Base-by-base conservation (phyloP, 2,797 vertebrate genomes). In the Acanthurus leucopareius region DNA sequence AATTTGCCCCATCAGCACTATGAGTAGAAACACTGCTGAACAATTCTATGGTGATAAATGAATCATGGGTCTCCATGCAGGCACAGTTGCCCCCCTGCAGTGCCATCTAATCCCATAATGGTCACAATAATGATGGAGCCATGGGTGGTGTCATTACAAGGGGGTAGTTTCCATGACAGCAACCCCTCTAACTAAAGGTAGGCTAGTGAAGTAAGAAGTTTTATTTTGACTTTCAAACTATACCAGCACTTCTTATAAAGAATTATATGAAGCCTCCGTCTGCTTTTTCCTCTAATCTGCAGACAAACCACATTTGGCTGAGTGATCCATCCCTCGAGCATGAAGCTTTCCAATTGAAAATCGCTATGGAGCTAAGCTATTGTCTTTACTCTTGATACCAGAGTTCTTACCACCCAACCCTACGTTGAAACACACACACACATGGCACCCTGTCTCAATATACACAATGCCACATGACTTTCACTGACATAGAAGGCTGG, bases 71-170 rank as follows among this genome's bases (percentile, higher is more conserved):
- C 76, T 83, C 75, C 19, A 45, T 78, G 73, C 73, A 64, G 17
- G 38, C 53, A 57, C 68, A 77, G 57, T 74, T 19, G 2, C 69
- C 80, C 89, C 90, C 84, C 80, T 17, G 64, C 32, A 86, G 82
- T 72, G 79, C 81, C 59, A 80, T 93, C 80, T 91, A 92, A 93
- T 91, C 83, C 87, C 80, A 73, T 87, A 91, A 93, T 92, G 82
- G 86, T 90, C 77, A 66, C 57, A 25, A 74, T 91, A 90, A 91
- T 90, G 88, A 85, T 32, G 32, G 62, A 84, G 83, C 88, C 74
- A 77, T 73, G 85, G 90, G 90, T 87, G 90, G 83, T 54, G 48
- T 89, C 82, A 89, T 86, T 88, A 88, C 65, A 80, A 67, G 80
- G 83, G 88, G 69, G 74, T 75, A 32, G 85, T 91, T 91, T 84